Evolutionary conservation across 2,113 vertebrate species (phyloP).

Genomic region (Pelecanus crispus): DNA sequence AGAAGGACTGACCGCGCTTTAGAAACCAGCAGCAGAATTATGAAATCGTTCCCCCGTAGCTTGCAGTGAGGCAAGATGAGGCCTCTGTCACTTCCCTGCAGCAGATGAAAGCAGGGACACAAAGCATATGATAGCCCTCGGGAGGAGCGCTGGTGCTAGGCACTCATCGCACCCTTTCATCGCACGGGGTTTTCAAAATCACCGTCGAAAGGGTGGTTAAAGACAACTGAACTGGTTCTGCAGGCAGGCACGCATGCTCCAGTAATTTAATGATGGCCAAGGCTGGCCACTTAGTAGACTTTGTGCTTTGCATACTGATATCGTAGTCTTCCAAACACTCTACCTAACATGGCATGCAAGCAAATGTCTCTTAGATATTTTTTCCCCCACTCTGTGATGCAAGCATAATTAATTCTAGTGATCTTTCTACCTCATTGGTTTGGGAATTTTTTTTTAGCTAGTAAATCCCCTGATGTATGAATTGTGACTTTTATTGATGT

Average conservation of each 20-base stretch:
- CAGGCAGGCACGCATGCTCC: too few relatives aligned
- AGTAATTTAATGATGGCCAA: too few relatives aligned
- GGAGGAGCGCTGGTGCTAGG: not conserved
- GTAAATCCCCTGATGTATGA: not conserved
- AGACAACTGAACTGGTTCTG: accelerated
- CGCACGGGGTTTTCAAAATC: accelerated
- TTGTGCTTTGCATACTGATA: too few relatives aligned
- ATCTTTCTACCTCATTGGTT: not conserved
- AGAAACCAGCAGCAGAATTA: not conserved
- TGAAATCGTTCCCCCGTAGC: not conserved
- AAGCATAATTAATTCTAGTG: not conserved
- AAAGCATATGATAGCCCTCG: accelerated
- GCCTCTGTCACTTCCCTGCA: not conserved
- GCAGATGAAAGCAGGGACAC: not conserved
- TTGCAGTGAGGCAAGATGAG: not conserved
- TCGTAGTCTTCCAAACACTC: accelerated
- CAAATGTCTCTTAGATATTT: not conserved
- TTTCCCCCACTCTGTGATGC: not conserved
- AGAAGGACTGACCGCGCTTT: accelerated
- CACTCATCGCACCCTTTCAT: too few relatives aligned
- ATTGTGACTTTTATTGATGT: not conserved
- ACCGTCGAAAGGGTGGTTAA: too few relatives aligned
- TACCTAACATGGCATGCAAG: not conserved
- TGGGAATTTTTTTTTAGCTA: not conserved
- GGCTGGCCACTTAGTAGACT: not conserved